Evolutionary conservation across 2,888 invertebrate genomes (phyloP).

Genomic region (Lasioglossum oenotherae): DNA sequence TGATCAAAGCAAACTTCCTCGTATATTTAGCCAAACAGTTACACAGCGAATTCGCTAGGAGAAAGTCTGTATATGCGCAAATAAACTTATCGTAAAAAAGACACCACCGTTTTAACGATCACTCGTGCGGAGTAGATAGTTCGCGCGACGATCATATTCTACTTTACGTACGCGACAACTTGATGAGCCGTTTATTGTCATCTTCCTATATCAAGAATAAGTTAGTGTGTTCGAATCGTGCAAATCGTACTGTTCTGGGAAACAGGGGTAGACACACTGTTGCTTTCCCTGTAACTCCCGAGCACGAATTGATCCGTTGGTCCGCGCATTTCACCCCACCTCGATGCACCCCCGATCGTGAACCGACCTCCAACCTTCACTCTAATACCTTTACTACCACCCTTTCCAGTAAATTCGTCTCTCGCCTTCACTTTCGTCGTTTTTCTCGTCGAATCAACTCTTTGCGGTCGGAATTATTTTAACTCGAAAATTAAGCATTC

Average conservation of each 20-base stretch:
- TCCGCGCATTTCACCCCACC: conserved; percentile 72
- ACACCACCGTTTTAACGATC: conserved; percentile 19
- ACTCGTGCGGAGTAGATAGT: conserved; percentile 11
- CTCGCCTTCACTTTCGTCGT: conserved; percentile 25
- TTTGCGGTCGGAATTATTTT: too few relatives aligned
- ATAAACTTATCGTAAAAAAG: conserved; percentile 7
- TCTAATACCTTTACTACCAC: conserved; percentile 53
- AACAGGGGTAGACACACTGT: conserved; percentile 74
- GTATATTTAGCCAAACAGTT: conserved; percentile 10
- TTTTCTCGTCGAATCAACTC: not conserved
- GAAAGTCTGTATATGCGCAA: not conserved
- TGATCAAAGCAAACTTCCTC: not conserved
- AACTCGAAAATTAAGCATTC: too few relatives aligned
- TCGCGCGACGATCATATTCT: conserved; percentile 10
- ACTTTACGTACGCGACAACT: conserved; percentile 49
- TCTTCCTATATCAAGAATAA: conserved; percentile 36
- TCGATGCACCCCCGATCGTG: conserved; percentile 64
- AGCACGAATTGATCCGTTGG: conserved; percentile 80
- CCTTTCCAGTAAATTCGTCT: conserved; percentile 46
- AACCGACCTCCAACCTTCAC: conserved; percentile 67
- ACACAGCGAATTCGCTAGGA: not conserved
- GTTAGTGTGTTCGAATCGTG: conserved; percentile 51
- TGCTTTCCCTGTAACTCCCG: conserved; percentile 75
- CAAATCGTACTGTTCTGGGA: conserved; percentile 61
- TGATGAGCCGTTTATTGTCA: conserved; percentile 53